phyloP scores from a whole-genome alignment of 2,888 invertebrate species.

The Tetragonula carbonaria region DNA sequence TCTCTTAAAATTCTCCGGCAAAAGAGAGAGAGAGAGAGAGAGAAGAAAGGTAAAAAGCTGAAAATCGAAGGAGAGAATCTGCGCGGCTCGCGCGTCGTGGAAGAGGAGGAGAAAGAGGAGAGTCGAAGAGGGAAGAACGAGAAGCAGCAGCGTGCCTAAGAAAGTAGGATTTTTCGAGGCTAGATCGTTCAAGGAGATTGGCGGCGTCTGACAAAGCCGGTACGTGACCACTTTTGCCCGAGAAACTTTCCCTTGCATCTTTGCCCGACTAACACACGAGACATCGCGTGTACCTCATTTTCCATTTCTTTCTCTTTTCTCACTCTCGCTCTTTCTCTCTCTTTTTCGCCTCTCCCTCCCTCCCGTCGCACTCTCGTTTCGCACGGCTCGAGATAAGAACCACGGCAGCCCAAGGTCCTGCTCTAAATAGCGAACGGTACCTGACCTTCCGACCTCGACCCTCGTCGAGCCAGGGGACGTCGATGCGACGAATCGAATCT shows the following conservation, averaged over 20 bases:
- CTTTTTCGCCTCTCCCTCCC: not conserved
- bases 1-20: too few species aligned
- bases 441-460: constrained; percentile 65
- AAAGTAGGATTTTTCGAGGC: constrained; percentile 70
- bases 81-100: too few species aligned
- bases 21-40: not conserved
- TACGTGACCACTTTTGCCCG: constrained; percentile 75
- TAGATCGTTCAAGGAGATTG: constrained; percentile 72
- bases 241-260: constrained; percentile 67
- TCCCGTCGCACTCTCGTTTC: constrained; percentile 27
- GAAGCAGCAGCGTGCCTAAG: constrained; percentile 19
- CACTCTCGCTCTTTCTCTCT: too few species aligned
- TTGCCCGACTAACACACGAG: constrained; percentile 54
- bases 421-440: constrained; percentile 65
- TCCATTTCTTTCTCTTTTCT: constrained; percentile 17
- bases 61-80: not conserved
- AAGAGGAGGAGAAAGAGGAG: too few species aligned
- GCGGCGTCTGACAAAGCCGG: constrained; percentile 74
- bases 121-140: not conserved
- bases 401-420: constrained; percentile 66
- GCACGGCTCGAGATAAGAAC: constrained; percentile 69
- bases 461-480: constrained; percentile 33
- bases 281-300: constrained; percentile 56
- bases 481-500: constrained; percentile 41
- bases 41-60: not conserved